These are phyloP conservation scores for Falco cherrug DNA, from an alignment of 2,797 vertebrate genomes.

Conservation along the genomic window DNA sequence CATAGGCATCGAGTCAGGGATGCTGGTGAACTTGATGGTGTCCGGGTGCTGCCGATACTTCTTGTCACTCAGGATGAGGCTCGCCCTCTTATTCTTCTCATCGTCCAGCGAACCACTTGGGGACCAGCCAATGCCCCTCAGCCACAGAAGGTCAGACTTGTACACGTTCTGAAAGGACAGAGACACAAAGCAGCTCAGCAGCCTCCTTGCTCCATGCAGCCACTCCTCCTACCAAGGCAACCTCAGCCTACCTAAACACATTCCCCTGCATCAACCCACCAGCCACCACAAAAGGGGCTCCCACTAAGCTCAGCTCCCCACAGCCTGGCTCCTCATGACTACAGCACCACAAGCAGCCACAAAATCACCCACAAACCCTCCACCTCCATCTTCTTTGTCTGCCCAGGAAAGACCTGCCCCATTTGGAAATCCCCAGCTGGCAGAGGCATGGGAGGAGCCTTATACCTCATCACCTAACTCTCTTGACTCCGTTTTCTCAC, in stretches of 20 bases:
- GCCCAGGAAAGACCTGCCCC: not conserved
- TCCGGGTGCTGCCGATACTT: conserved; percentile 86
- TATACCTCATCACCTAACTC: not conserved
- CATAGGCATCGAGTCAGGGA: conserved; percentile 84
- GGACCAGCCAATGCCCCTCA: conserved; percentile 88
- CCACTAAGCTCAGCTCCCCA: no score
- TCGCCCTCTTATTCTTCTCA: conserved; percentile 87
- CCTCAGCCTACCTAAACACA: fast-evolving
- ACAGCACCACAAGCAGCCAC: no score
- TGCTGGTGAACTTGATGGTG: conserved; percentile 80
- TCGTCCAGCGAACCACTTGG: conserved; percentile 89
- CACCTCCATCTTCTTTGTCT: no score
- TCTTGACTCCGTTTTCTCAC: no score
- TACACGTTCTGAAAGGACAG: conserved; percentile 79
- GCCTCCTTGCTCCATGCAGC: not conserved
- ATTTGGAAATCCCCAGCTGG: not conserved
- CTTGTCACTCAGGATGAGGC: conserved; percentile 85
- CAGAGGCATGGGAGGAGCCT: not conserved
- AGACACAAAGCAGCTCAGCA: not conserved
- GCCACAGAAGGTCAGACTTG: conserved; percentile 86
- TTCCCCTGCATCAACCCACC: fast-evolving
- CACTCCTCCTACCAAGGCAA: not conserved
- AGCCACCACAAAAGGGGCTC: no score
- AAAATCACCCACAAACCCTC: no score
- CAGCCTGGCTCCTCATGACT: no score